Evolutionary conservation across 2,113 vertebrate species (phyloP), one percentile per base, ranked within the genome.

Genomic region (Chaetodon trifascialis): DNA sequence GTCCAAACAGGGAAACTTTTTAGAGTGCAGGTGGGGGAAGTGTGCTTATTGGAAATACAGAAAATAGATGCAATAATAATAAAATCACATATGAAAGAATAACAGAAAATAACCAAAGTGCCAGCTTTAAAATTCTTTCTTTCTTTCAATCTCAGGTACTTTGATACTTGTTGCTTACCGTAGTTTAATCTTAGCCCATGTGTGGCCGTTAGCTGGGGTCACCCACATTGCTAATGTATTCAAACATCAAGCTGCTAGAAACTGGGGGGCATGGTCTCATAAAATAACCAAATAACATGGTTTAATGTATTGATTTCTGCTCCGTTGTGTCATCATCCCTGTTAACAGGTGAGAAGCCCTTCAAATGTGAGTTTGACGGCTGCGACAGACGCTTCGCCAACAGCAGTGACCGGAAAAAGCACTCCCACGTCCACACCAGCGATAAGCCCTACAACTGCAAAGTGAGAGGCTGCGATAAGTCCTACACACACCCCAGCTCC

Each of bases 401-500:
- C 95, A 99, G 98, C 96, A 99, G 98, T 83, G 98, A 99, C 96
- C 95, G 98, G 89, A 99, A 99, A 94, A 99, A 99, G 91, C 98
- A 99, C 91, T 98, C 97, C 21, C 98, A 99, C 92, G 98, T 99
- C 90, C 98, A 99, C 95, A 99, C 98, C 86, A 98, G 97, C 93
- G 98, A 99, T 95, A 99, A 99, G 90, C 98, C 98, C 10, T 99
- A 99, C 95, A 97, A 97, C 95, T 99, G 98, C 95, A 99, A 99
- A 96, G 97, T 99, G 94, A 95, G 97, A 93, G 98, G 98, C 92
- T 99, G 98, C 89, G 98, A 99, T 94, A 99, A 99, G 93, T 99
- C 97, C 82, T 99, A 99, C 96, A 99, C 98, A 36, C 98, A 99
- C 93, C 98, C 98, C 73, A 99, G 98, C 92, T 99, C 98, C 73